phyloP scores from a whole-genome alignment of 1,140 invertebrate species.

The Pogonomyrmex barbatus region DNA sequence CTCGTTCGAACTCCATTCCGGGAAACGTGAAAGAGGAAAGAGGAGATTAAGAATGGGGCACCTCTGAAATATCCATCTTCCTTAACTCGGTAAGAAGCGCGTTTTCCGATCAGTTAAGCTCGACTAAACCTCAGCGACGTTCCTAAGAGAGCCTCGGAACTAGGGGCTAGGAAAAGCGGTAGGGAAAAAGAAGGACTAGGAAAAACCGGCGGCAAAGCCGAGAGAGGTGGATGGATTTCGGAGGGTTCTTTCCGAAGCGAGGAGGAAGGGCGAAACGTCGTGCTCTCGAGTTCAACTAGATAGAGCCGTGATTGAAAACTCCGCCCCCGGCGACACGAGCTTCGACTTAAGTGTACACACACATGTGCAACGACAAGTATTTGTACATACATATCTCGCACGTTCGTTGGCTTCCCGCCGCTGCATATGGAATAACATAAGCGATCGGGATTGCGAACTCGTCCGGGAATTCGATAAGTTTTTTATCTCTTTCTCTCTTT shows the following conservation, averaged over 20 bases:
- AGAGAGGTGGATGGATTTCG: conserved; percentile 31
- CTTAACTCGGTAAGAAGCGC: conserved; percentile 79
- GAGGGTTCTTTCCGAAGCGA: conserved; percentile 38
- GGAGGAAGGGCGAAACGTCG: conserved; percentile 45
- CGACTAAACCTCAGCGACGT: conserved; percentile 77
- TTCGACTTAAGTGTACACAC: conserved; percentile 80
- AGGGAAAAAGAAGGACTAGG: conserved; percentile 48
- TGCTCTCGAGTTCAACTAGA: conserved; percentile 77
- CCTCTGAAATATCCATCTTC: conserved; percentile 78
- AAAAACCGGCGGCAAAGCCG: conserved; percentile 34
- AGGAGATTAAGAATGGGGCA: conserved; percentile 58
- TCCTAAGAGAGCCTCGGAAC: conserved; percentile 60
- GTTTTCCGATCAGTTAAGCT: conserved; percentile 84
- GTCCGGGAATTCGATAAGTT: conserved; percentile 32
- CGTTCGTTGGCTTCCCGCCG: conserved; percentile 23
- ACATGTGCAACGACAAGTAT: not conserved
- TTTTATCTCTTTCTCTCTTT: not conserved
- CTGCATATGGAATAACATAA: conserved; percentile 49
- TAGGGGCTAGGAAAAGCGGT: conserved; percentile 12
- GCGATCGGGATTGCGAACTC: conserved; percentile 3
- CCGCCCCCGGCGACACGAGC: conserved; percentile 77
- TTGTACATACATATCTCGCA: not conserved
- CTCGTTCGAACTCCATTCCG: conserved; percentile 13
- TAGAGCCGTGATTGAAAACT: conserved; percentile 85
- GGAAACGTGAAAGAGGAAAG: not conserved